phyloP scores from a whole-genome alignment of 2,797 vertebrate species.

The Myotis planiceps region DNA sequence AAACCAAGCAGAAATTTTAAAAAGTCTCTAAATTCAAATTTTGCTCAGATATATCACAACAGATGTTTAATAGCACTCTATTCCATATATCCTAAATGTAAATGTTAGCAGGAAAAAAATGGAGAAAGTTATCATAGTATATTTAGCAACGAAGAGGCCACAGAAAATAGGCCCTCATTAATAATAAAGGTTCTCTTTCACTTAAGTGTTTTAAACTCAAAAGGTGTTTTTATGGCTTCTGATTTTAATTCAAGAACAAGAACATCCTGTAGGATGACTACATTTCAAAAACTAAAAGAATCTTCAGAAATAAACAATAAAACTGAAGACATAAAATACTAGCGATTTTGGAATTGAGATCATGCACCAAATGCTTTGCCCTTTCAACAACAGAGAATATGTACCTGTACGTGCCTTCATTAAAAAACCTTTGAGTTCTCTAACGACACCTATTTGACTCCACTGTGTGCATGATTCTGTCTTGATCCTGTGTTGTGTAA shows the following conservation, averaged over 20 bases:
- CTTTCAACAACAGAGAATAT: not conserved
- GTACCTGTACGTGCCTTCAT: not conserved
- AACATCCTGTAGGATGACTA: not conserved
- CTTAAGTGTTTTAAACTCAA: not conserved
- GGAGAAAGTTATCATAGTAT: not conserved
- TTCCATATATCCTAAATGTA: not conserved
- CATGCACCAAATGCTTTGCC: not conserved
- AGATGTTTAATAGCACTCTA: not conserved
- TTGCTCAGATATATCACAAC: not conserved
- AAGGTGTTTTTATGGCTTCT: not conserved
- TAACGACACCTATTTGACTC: not conserved
- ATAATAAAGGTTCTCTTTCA: not conserved
- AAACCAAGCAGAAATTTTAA: not conserved
- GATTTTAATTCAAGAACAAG: not conserved
- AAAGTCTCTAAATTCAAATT: not conserved
- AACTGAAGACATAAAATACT: not conserved
- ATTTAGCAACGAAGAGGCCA: not conserved
- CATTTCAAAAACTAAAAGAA: not conserved
- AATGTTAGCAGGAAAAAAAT: not conserved
- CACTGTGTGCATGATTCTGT: not conserved
- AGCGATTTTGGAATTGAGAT: not conserved
- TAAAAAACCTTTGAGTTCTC: not conserved
- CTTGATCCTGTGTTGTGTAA: not conserved
- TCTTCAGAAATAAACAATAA: constrained; percentile 18
- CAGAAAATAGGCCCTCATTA: not conserved